phyloP scores from a whole-genome alignment of 92 coral and sea anemone genomes.

The Plumapathes pennacea region DNA sequence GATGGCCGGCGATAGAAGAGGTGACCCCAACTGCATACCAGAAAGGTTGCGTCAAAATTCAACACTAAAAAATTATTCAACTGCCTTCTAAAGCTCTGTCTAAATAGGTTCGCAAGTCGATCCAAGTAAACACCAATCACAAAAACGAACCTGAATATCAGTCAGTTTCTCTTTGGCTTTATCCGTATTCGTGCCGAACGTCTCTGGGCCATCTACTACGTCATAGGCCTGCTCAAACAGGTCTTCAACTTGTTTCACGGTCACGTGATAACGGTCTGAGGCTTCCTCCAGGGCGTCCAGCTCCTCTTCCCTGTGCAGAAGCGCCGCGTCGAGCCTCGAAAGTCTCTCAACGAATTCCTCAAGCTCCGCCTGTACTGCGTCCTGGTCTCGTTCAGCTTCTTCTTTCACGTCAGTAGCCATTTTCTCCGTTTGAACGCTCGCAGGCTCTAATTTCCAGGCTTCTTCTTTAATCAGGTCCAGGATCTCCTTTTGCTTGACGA shows the following conservation, averaged over 20 bases:
- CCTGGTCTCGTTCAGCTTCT: conserved; percentile 71
- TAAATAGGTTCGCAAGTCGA: too few species aligned
- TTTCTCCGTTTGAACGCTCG: conserved; percentile 59
- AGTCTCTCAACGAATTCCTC: conserved; percentile 70
- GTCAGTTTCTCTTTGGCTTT: conserved; percentile 83
- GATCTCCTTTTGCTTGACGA: conserved; percentile 67
- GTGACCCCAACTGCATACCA: too few species aligned
- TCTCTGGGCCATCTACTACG: conserved; percentile 77
- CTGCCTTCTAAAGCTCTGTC: too few species aligned
- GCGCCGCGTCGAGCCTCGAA: conserved; percentile 64
- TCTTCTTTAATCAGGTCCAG: conserved; percentile 67
- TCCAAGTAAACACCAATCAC: too few species aligned
- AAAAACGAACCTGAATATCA: conserved; percentile 77
- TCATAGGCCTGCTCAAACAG: conserved; percentile 87
- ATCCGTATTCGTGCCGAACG: conserved; percentile 86
- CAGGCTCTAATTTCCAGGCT: conserved; percentile 64
- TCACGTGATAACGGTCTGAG: conserved; percentile 91
- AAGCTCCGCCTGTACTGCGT: conserved; percentile 82
- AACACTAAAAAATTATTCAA: too few species aligned
- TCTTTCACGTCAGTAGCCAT: conserved; percentile 63
- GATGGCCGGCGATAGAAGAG: too few species aligned
- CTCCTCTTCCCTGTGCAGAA: conserved; percentile 66
- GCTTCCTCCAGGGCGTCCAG: conserved; percentile 75
- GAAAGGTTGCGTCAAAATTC: too few species aligned
- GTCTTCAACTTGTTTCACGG: conserved; percentile 88